Percentiles rank a stretch among this genome's conserved stretches.
Evolutionary conservation across 2,113 vertebrate species (phyloP).

Genomic region (Euleptes europaea): DNA sequence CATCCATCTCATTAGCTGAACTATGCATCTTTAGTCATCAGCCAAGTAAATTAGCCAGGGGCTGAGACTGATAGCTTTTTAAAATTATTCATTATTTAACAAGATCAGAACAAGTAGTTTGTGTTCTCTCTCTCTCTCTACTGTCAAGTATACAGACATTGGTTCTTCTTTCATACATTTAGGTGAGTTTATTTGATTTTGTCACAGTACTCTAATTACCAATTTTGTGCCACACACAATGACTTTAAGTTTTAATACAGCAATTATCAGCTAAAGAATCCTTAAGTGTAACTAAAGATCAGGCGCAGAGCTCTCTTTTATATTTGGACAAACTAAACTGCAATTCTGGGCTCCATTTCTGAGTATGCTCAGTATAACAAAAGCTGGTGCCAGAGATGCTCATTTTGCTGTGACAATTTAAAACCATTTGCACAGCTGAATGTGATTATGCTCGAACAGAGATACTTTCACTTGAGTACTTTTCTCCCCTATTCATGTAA

Average conservation of each 20-base stretch:
- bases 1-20: background rate
- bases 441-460: background rate
- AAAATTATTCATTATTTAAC: constrained; percentile 10
- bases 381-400: background rate
- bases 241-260: background rate
- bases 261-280: background rate
- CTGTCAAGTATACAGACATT: background rate
- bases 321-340: background rate
- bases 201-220: background rate
- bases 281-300: background rate
- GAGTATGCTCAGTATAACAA: background rate
- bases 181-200: constrained; percentile 6
- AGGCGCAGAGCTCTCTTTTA: background rate
- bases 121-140: background rate
- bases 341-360: background rate
- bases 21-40: background rate
- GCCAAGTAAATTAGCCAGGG: constrained; percentile 1
- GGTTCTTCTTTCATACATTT: background rate
- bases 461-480: constrained; percentile 10
- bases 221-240: background rate
- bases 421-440: background rate
- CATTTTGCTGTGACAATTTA: constrained; percentile 16
- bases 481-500: constrained; percentile 30
- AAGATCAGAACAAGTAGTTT: background rate
- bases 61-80: background rate